Conservation (phyloP, 1,140 invertebrate genomes). For the Caenorhabditis inopinata region DNA sequence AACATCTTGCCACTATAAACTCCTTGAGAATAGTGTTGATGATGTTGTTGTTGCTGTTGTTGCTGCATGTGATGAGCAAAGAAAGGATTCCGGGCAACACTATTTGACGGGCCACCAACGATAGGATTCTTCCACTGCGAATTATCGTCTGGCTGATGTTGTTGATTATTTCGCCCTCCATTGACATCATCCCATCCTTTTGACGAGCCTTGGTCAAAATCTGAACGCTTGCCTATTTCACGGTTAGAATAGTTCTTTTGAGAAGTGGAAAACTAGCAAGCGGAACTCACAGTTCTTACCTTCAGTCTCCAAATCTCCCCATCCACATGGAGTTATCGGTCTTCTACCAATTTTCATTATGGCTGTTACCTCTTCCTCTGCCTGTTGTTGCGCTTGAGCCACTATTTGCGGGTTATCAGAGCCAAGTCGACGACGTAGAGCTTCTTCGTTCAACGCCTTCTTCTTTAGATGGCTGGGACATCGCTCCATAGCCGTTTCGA, state of each 20-base stretch:
- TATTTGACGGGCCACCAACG: not conserved
- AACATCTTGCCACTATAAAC: not conserved
- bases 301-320: not conserved
- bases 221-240: not conserved
- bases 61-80: slow-evolving; percentile 19
- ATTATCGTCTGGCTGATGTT: not conserved
- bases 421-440: not conserved
- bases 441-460: slow-evolving; percentile 15
- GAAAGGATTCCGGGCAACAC: slow-evolving; percentile 2
- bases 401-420: not conserved
- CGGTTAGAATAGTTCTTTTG: too few relatives aligned
- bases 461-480: slow-evolving; percentile 9
- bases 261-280: too few relatives aligned
- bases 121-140: not conserved
- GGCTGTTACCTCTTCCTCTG: not conserved
- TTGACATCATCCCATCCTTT: not conserved
- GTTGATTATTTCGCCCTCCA: not conserved
- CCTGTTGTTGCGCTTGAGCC: not conserved
- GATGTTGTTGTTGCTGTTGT: not conserved
- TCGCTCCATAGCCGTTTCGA: slow-evolving; percentile 7
- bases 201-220: not conserved
- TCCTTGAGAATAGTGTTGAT: not conserved
- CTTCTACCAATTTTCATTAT: not conserved
- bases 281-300: too few relatives aligned
- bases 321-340: not conserved